Evolutionary conservation across 2,113 vertebrate genomes (phyloP).

Genomic region (Bufo gargarizans): DNA sequence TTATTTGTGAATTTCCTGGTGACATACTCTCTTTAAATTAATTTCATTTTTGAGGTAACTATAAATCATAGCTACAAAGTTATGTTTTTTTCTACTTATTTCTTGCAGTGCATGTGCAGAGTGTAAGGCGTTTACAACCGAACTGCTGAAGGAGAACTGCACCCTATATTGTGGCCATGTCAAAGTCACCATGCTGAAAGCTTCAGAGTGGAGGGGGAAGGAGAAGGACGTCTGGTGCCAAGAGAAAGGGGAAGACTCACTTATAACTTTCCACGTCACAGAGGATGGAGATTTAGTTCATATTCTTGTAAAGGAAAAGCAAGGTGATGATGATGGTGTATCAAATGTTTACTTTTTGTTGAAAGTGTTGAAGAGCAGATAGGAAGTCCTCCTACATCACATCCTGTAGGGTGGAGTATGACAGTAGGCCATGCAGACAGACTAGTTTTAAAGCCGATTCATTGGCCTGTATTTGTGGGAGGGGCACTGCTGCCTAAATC

Average conservation of each 20-base stretch:
- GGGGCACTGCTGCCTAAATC: too few species aligned
- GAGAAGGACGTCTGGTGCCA: constrained; percentile 64
- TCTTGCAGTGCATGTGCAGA: constrained; percentile 68
- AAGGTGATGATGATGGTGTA: background rate
- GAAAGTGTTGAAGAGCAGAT: too few species aligned
- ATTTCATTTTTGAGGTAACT: background rate
- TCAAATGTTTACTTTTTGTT: too few species aligned
- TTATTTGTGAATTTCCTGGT: too few species aligned
- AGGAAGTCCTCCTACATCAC: too few species aligned
- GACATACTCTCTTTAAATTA: too few species aligned
- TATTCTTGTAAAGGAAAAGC: constrained; percentile 57
- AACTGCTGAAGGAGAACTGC: constrained; percentile 64
- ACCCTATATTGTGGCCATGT: constrained; percentile 59
- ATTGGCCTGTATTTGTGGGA: too few species aligned
- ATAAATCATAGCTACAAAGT: background rate
- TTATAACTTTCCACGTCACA: constrained; percentile 64
- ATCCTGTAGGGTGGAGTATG: too few species aligned
- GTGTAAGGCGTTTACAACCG: constrained; percentile 66
- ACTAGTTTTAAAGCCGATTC: too few species aligned
- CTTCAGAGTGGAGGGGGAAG: constrained; percentile 13
- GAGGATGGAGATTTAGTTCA: background rate
- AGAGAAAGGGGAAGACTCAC: constrained; percentile 60
- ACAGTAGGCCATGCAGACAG: too few species aligned
- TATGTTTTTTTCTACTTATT: background rate
- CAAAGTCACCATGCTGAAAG: constrained; percentile 60